Evolutionary conservation across 2,888 invertebrate species (phyloP).

Genomic region (Brenthis daphne): DNA sequence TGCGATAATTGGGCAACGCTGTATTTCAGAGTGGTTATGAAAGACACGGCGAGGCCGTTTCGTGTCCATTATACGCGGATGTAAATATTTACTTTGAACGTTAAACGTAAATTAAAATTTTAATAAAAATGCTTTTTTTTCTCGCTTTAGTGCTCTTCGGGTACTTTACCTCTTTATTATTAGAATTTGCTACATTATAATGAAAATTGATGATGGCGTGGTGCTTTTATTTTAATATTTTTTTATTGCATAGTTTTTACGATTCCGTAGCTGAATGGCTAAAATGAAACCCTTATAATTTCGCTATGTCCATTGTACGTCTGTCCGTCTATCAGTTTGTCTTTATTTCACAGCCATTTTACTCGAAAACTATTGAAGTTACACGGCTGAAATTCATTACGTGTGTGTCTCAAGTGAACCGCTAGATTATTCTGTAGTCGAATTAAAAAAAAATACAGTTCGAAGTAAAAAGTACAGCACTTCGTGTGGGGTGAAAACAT

Average conservation of each 20-base stretch:
- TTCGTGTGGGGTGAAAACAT: too few species aligned
- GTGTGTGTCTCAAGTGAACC: too few species aligned
- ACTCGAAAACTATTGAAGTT: too few species aligned
- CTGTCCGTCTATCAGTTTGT: too few species aligned
- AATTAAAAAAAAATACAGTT: too few species aligned
- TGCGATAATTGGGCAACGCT: constrained; percentile 38
- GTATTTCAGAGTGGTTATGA: constrained; percentile 62
- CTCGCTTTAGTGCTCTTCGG: constrained; percentile 15
- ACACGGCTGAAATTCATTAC: too few species aligned
- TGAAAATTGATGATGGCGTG: not conserved
- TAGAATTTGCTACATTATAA: constrained; percentile 15
- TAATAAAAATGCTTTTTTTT: constrained; percentile 46
- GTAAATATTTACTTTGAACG: constrained; percentile 61
- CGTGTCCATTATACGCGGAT: constrained; percentile 59
- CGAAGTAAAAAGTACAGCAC: too few species aligned
- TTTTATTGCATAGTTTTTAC: not conserved
- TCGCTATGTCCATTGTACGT: too few species aligned
- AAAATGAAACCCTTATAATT: too few species aligned
- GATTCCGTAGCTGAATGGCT: not conserved
- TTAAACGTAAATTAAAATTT: constrained; percentile 62
- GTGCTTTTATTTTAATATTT: not conserved
- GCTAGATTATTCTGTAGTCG: too few species aligned
- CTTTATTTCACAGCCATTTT: too few species aligned
- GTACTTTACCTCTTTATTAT: constrained; percentile 21
- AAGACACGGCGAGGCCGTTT: constrained; percentile 57